phyloP scores from a whole-genome alignment of 2,113 vertebrate genomes.

The Phrynocephalus versicolor region DNA sequence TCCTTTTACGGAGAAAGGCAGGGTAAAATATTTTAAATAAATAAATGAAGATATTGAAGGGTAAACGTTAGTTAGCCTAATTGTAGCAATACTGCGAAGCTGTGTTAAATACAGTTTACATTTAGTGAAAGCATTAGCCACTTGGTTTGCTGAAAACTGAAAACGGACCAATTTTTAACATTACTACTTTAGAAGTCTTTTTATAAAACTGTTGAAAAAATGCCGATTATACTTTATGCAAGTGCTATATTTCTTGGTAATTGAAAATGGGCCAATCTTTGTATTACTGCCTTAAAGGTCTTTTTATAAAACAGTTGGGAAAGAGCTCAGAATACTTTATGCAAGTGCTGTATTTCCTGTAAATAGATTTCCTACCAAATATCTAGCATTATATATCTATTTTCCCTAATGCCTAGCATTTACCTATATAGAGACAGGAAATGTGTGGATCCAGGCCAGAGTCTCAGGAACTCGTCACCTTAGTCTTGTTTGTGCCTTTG shows the following conservation, averaged over 20 bases:
- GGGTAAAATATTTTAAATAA: no score
- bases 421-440: slow-evolving; percentile 81
- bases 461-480: slow-evolving; percentile 85
- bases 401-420: slow-evolving; percentile 92
- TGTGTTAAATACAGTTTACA: slow-evolving; percentile 51
- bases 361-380: slow-evolving; percentile 91
- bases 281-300: slow-evolving; percentile 73
- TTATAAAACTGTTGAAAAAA: no score
- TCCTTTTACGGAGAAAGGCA: no score
- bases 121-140: no score
- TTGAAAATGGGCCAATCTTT: slow-evolving; percentile 76
- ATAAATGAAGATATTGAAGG: slow-evolving; percentile 59
- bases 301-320: slow-evolving; percentile 66
- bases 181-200: no score
- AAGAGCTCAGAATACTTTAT: slow-evolving; percentile 73
- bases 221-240: slow-evolving; percentile 72
- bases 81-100: slow-evolving; percentile 76
- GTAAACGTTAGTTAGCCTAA: slow-evolving; percentile 72
- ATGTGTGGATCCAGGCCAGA: slow-evolving; percentile 76
- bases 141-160: no score
- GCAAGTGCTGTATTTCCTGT: slow-evolving; percentile 79
- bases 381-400: slow-evolving; percentile 95
- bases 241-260: slow-evolving; percentile 78
- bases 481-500: slow-evolving; percentile 92
- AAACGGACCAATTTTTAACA: no score